Evolutionary conservation across 2,113 vertebrate genomes (phyloP).

Genomic region (Sula dactylatra): DNA sequence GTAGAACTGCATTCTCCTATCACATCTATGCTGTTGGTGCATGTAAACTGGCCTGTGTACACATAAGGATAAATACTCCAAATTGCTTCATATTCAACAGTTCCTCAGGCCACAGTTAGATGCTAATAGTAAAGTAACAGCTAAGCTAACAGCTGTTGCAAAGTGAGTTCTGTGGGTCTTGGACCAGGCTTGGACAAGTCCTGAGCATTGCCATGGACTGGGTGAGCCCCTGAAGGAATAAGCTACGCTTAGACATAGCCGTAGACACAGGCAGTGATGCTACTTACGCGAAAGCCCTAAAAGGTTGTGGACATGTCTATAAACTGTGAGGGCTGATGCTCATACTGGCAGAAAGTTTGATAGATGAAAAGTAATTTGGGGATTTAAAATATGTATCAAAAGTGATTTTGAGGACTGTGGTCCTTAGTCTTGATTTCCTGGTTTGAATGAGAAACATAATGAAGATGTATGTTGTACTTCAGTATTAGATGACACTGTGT

Average conservation of each 20-base stretch:
- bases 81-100: not conserved
- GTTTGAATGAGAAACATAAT: not conserved
- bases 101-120: not conserved
- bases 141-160: not conserved
- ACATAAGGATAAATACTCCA: not conserved
- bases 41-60: not conserved
- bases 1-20: not conserved
- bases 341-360: not conserved
- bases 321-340: not conserved
- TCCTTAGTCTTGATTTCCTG: slow-evolving; percentile 8
- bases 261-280: not conserved
- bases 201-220: not conserved
- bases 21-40: not conserved
- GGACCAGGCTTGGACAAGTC: not conserved
- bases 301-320: not conserved
- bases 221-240: not conserved
- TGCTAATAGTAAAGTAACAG: not conserved
- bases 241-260: not conserved
- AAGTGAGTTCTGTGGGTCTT: not conserved
- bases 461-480: not conserved
- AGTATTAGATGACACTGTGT: not conserved
- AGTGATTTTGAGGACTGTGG: not conserved
- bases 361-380: not conserved
- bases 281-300: not conserved
- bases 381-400: not conserved